These are phyloP conservation scores for Tiliqua scincoides DNA, from an alignment of 2,113 vertebrate genomes.

Conservation along the genomic window DNA sequence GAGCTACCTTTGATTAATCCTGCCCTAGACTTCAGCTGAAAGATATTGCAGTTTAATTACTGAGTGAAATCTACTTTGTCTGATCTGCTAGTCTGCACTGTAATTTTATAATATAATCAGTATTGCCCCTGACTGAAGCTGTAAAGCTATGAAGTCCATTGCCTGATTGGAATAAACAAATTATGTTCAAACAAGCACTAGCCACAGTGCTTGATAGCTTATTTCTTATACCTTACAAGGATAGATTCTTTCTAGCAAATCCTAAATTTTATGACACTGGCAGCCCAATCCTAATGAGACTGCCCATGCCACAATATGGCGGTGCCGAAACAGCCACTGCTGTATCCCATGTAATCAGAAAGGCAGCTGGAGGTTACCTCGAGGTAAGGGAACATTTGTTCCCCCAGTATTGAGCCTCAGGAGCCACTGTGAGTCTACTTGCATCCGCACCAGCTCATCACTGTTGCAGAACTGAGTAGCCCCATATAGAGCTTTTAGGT, in stretches of 20 bases:
- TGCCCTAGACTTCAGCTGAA: slow-evolving; percentile 76
- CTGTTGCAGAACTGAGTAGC: no score
- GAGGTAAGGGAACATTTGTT: no score
- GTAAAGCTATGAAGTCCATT: slow-evolving; percentile 75
- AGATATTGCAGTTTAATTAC: slow-evolving; percentile 82
- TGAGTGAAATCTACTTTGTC: slow-evolving; percentile 80
- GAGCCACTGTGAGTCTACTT: no score
- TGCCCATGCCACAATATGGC: not conserved
- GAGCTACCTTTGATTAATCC: slow-evolving; percentile 80
- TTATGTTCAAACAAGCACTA: slow-evolving; percentile 73
- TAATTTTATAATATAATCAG: slow-evolving; percentile 82
- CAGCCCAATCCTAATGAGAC: not conserved
- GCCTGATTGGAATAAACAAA: slow-evolving; percentile 78
- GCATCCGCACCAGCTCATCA: no score
- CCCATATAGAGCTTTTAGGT: no score
- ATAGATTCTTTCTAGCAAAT: slow-evolving; percentile 71
- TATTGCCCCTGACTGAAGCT: slow-evolving; percentile 74
- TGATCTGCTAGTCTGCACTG: slow-evolving; percentile 77
- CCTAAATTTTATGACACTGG: slow-evolving; percentile 64
- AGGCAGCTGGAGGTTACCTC: no score
- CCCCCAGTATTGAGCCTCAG: no score
- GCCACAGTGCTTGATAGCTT: slow-evolving; percentile 69
- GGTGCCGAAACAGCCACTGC: no score
- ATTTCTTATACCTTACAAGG: no score
- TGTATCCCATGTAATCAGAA: no score